phyloP scores from a whole-genome alignment of 1,140 invertebrate genomes.

The Pseudomyrmex sp. region DNA sequence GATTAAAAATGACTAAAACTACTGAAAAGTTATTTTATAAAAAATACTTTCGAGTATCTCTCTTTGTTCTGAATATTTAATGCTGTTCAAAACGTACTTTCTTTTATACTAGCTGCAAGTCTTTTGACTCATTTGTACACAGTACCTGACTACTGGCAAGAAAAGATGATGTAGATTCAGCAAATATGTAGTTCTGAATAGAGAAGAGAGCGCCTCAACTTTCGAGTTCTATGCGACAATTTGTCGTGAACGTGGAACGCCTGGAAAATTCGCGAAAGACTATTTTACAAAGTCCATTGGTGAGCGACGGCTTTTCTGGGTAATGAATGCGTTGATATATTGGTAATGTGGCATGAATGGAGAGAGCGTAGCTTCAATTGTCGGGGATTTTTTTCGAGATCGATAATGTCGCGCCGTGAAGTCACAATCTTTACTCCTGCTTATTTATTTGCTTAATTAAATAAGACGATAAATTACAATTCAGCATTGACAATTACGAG shows the following conservation, averaged over 20 bases:
- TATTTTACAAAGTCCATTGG: slow-evolving; percentile 48
- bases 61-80: too few relatives aligned
- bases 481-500: neutral
- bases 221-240: slow-evolving; percentile 1
- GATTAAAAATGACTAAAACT: too few relatives aligned
- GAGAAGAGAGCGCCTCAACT: too few relatives aligned
- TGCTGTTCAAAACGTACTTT: too few relatives aligned
- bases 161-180: too few relatives aligned
- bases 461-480: neutral
- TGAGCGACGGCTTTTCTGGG: slow-evolving; percentile 19
- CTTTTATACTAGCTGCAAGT: too few relatives aligned
- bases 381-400: slow-evolving; percentile 30
- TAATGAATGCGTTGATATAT: slow-evolving; percentile 44
- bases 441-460: neutral
- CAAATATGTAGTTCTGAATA: too few relatives aligned
- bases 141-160: too few relatives aligned
- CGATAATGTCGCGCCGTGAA: neutral
- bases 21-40: too few relatives aligned
- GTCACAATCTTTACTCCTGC: neutral
- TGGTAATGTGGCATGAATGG: slow-evolving; percentile 46
- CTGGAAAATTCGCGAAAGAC: slow-evolving; percentile 63
- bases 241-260: neutral
- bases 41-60: too few relatives aligned
- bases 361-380: neutral
- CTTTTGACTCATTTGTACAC: too few relatives aligned